Base-by-base conservation (phyloP, 2,113 vertebrate species). In the Acanthochromis polyacanthus region DNA sequence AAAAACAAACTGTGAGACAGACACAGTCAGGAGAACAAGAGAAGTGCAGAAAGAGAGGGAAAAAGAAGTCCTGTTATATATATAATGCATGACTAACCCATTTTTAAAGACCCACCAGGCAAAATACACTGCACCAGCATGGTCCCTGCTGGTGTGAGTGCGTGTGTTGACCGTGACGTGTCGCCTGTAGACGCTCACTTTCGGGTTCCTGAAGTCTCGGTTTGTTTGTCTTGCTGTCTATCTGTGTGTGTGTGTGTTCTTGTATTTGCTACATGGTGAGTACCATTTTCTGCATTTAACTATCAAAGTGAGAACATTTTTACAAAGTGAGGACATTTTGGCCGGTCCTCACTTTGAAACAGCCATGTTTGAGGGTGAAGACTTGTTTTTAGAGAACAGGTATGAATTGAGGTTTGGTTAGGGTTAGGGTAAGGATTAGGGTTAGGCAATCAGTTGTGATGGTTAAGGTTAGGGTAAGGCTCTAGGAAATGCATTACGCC, bases 21-120 rank as follows among this genome's bases (percentile, higher is more conserved):
- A 81, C 46, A 83, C 0, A 69, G 56, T 81, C 46, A 65, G 15
- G 23, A 70, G 73, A 78, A 63, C 61, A 51, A 57, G n/a, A 82
- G 45, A 71, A n/a, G 6, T 6, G 30, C 9, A 78, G 64, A 73
- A 46, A 71, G 67, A 73, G 20, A 62, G 32, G 46, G 53, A 78
- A 22, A 62, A 59, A 87, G 45, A 59, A 45, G 46, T 30, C 57
- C 51, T 73, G 60, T 58, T 63, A 64, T 74, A 88, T 89, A 36
- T 87, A 89, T 90, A 87, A 91, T 91, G 76, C 86, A 92, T 87
- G 89, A 86, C 80, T 84, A 90, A 86, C 88, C 82, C 68, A 73
- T 82, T 90, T 93, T 83, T 63, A 72, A 70, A 83, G 73, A 82
- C 51, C 88, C 78, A 80, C 48, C 32, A 83, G 32, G 69, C 64